Conservation (phyloP, 1,140 invertebrate species). For the Euglossa dilemma region DNA sequence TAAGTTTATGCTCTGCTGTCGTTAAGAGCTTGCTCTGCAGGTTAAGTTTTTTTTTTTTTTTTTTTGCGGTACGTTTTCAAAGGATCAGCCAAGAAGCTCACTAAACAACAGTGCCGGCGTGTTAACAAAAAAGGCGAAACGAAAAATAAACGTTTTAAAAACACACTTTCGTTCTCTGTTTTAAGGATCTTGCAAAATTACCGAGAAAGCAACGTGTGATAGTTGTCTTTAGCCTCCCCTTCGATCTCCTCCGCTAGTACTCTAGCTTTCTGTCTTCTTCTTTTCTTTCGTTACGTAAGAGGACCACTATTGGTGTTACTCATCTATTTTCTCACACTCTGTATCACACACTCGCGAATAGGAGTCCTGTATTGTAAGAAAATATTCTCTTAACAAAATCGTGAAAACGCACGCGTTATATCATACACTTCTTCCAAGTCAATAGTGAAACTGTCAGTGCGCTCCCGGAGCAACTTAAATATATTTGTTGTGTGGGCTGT, state of each 20-base stretch:
- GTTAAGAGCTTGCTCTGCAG: constrained; percentile 14
- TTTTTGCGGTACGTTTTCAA: constrained; percentile 3
- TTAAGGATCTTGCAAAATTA: constrained; percentile 49
- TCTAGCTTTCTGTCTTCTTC: constrained; percentile 5
- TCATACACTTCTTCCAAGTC: neutral
- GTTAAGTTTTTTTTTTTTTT: neutral
- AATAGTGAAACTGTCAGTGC: constrained; percentile 67
- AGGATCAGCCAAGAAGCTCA: constrained; percentile 42
- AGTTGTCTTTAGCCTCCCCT: constrained; percentile 3
- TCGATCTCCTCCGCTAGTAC: constrained; percentile 9
- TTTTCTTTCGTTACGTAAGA: constrained; percentile 34
- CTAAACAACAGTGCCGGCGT: constrained; percentile 36
- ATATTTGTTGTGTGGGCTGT: constrained; percentile 57
- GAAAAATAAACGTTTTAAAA: constrained; percentile 27
- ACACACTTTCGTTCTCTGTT: constrained; percentile 24
- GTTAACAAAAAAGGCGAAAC: constrained; percentile 49
- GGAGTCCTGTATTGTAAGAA: constrained; percentile 4
- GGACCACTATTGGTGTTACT: neutral
- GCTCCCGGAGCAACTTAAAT: constrained; percentile 66
- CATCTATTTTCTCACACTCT: constrained; percentile 35
- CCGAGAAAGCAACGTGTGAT: constrained; percentile 17
- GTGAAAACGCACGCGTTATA: neutral
- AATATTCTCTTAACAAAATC: neutral
- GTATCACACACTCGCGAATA: constrained; percentile 11
- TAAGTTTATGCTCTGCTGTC: constrained; percentile 14